Base-by-base conservation (phyloP, 2,888 invertebrate genomes). In the Pyrochroa serraticornis region DNA sequence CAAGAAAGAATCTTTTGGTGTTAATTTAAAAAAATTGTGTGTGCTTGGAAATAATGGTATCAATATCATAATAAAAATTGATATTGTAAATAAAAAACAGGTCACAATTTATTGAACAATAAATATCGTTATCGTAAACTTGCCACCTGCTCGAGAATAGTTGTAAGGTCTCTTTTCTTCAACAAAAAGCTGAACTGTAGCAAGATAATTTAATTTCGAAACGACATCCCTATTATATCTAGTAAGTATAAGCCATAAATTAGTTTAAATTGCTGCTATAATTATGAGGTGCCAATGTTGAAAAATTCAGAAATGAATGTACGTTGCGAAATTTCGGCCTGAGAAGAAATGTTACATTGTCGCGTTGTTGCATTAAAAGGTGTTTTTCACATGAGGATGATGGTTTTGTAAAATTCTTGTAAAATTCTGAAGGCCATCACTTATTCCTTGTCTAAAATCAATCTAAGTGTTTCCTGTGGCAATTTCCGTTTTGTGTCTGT, bases 251-350 rank as follows among this genome's bases (percentile, higher is more conserved):
- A 10, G 10, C 9, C 3, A 12, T 34, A 12, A 44, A 44, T 33
- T 44, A 12, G 10, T 44, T 33, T 1, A 32, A 44, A 33, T 6
- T 12, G n/a, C 7, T 22, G 22, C 3, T 22, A 12, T 10, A 10
- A 36, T 37, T 47, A 38, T 47, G 47, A 38, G 34, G 38, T 10
- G 38, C 37, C 47, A 46, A 39, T 39, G 30, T 12, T 34, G 32
- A 39, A 32, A 49, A 49, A 49, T 35, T 22, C 33, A 49, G 41
- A 49, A 41, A 49, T 13, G 22, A 50, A 42, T 36, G 14, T 50
- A 49, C 43, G 22, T 50, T 50, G 38, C 42, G 12, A 35, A 50
- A 42, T 14, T 12, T 48, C 38, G 31, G 50, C 12, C n/a, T 51
- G 51, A 10, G 43, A 43, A 36, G 14, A 10, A 22, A n/a, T 30